Evolutionary conservation across 2,113 vertebrate genomes (phyloP).

Genomic region (Prolemur simus): DNA sequence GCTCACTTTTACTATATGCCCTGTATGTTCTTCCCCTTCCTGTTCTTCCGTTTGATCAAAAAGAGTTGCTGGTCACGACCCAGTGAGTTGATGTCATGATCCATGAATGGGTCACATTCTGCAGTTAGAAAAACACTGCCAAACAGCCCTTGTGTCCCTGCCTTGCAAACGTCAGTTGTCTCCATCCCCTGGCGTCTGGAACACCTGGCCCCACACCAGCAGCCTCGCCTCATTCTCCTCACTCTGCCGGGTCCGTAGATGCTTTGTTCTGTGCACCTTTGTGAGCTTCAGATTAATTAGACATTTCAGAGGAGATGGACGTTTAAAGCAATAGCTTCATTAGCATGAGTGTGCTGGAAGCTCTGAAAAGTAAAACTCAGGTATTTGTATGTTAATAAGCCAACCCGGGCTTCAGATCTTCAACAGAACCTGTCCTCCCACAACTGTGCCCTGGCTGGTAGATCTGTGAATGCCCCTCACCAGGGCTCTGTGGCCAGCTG

Average conservation of each 20-base stretch:
- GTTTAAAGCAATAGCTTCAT: slow-evolving; percentile 64
- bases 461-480: background rate
- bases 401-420: background rate
- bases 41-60: background rate
- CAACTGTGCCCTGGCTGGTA: background rate
- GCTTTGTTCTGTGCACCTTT: slow-evolving; percentile 47
- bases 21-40: background rate
- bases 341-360: slow-evolving; percentile 53
- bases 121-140: background rate
- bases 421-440: background rate
- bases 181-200: background rate
- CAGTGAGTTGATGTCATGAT: background rate
- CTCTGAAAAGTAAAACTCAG: slow-evolving; percentile 3
- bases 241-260: background rate
- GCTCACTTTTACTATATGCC: background rate
- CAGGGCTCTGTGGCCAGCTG: background rate
- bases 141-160: background rate
- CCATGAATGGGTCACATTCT: background rate
- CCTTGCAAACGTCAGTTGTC: background rate
- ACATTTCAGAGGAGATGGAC: slow-evolving; percentile 62
- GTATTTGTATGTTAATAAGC: slow-evolving; percentile 69
- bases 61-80: background rate
- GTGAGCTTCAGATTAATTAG: slow-evolving; percentile 71
- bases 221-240: background rate
- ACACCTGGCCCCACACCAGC: background rate